These are phyloP conservation scores for Battus philenor DNA, from an alignment of 1,140 invertebrate species.

Conservation along the genomic window DNA sequence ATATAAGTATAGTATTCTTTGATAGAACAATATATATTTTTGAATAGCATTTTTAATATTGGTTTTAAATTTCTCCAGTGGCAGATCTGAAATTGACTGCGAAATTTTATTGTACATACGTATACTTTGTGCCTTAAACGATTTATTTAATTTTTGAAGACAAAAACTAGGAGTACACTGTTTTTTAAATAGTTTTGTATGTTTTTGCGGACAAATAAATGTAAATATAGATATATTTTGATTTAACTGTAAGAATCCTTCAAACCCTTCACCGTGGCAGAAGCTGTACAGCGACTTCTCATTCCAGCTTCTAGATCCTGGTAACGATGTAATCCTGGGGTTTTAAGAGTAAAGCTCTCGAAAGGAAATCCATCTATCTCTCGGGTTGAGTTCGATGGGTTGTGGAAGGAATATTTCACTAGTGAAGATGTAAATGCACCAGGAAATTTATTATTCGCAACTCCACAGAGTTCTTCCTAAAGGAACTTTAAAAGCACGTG, in stretches of 20 bases:
- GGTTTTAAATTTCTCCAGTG: too few species aligned
- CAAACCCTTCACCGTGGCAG: conserved; percentile 83
- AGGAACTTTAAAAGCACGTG: neutral
- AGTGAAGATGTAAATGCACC: conserved; percentile 81
- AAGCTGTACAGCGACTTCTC: conserved; percentile 85
- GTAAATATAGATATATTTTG: too few species aligned
- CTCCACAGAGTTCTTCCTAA: neutral
- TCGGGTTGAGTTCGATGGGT: conserved; percentile 80
- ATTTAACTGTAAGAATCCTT: conserved; percentile 82
- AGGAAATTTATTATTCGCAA: conserved; percentile 80
- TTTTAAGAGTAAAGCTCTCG: conserved; percentile 79
- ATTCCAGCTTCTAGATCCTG: conserved; percentile 87
- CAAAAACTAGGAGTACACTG: too few species aligned
- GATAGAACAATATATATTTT: too few species aligned
- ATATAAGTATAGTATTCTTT: too few species aligned
- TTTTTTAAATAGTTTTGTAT: too few species aligned
- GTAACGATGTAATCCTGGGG: conserved; percentile 85
- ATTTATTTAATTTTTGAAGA: too few species aligned
- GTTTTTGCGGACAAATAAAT: too few species aligned
- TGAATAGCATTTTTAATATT: too few species aligned
- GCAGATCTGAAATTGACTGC: too few species aligned
- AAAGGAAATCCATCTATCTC: conserved; percentile 80
- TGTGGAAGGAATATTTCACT: conserved; percentile 86
- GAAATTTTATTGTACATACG: too few species aligned
- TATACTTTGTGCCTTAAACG: too few species aligned